Conservation (phyloP, 2,888 invertebrate genomes). For the Malacosoma neustria region DNA sequence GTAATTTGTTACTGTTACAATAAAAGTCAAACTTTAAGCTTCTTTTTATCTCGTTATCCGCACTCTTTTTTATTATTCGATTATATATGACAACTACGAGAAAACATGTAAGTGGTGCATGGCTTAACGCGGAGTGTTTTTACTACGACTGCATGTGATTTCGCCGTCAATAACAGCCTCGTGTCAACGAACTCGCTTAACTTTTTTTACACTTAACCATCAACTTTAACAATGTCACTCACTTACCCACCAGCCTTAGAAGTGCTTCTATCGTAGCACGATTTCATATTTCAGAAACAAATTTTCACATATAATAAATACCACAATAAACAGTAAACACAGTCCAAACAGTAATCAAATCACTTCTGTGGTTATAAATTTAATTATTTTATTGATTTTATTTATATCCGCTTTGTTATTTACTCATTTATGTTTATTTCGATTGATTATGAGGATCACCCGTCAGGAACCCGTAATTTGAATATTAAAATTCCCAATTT, state of each 20-base stretch:
- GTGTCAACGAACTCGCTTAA: conserved; percentile 19
- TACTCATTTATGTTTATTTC: conserved; percentile 21
- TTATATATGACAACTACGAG: conserved; percentile 36
- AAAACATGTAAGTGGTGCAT: conserved; percentile 66
- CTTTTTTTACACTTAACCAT: conserved; percentile 39
- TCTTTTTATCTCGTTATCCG: conserved; percentile 48
- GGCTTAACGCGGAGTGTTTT: conserved; percentile 58
- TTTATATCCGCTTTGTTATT: conserved; percentile 35
- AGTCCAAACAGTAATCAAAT: conserved; percentile 16
- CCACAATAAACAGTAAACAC: conserved; percentile 1
- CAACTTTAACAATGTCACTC: conserved; percentile 10
- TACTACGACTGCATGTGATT: conserved; percentile 64
- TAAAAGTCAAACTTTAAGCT: conserved; percentile 55
- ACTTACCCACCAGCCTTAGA: conserved; percentile 24
- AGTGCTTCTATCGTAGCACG: conserved; percentile 27
- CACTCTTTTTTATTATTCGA: conserved; percentile 35
- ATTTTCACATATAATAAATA: conserved; percentile 20
- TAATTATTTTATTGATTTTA: no score
- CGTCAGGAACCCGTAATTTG: conserved; percentile 25
- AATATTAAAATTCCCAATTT: no score
- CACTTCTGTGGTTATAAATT: no score
- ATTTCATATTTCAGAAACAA: conserved; percentile 17
- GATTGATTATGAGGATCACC: conserved; percentile 24
- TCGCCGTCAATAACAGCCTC: conserved; percentile 30
- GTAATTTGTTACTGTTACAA: conserved; percentile 73